Percentiles rank a stretch among this genome's conserved stretches.
Evolutionary conservation across 2,888 invertebrate species (phyloP).

Genomic region (Drosophila leonis): DNA sequence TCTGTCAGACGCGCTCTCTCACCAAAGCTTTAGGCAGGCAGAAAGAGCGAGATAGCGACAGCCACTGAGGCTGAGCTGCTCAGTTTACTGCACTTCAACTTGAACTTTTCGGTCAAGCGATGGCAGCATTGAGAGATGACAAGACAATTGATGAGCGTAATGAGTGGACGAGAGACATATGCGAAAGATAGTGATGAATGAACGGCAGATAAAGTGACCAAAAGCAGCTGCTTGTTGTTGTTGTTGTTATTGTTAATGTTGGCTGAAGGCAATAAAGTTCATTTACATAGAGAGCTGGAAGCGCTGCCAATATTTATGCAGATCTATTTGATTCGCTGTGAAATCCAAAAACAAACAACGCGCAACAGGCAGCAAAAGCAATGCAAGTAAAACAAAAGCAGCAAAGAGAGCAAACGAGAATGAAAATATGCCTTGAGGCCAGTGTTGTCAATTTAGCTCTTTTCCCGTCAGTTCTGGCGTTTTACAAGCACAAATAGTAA

Average conservation of each 20-base stretch:
- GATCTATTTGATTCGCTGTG: slow-evolving; percentile 5
- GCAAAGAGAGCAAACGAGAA: slow-evolving; percentile 24
- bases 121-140: slow-evolving; percentile 56
- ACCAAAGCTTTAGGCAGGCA: slow-evolving; percentile 8
- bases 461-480: too few relatives aligned
- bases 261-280: slow-evolving; percentile 66
- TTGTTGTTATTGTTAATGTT: slow-evolving; percentile 13
- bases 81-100: slow-evolving; percentile 71
- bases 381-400: slow-evolving; percentile 5
- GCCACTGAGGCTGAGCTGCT: slow-evolving; percentile 48
- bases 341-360: slow-evolving; percentile 12
- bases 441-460: too few relatives aligned
- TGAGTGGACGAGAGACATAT: slow-evolving; percentile 26
- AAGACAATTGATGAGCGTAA: slow-evolving; percentile 73
- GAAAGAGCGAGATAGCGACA: slow-evolving; percentile 5
- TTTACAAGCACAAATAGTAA: too few relatives aligned
- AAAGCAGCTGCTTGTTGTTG: slow-evolving; percentile 57
- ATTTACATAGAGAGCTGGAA: slow-evolving; percentile 43
- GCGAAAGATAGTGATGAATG: slow-evolving; percentile 47
- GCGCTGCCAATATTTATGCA: slow-evolving; percentile 1
- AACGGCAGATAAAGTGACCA: slow-evolving; percentile 51
- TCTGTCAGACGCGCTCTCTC: slow-evolving; percentile 3
- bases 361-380: slow-evolving; percentile 22
- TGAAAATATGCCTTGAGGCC: slow-evolving; percentile 7
- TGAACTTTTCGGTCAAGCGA: slow-evolving; percentile 65